Conservation (phyloP, 2,888 invertebrate genomes). For the Eustalomyia histrio region DNA sequence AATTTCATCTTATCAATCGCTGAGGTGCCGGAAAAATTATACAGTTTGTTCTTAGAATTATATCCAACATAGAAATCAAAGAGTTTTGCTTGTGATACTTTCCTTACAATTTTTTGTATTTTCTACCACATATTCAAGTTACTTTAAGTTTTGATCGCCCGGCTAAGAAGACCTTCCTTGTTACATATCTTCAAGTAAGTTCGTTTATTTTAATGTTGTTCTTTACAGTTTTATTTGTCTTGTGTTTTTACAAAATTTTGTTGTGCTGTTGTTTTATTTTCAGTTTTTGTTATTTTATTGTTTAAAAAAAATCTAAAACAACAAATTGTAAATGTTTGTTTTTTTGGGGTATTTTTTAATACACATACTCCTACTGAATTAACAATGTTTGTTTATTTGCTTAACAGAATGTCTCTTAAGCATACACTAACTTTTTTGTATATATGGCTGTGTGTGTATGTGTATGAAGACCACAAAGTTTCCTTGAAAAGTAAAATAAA, state of each 20-base stretch:
- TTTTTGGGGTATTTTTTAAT: slow-evolving; percentile 16
- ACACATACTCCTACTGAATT: slow-evolving; percentile 41
- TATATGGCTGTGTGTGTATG: not conserved
- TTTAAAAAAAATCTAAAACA: slow-evolving; percentile 27
- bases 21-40: too few relatives aligned
- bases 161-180: too few relatives aligned
- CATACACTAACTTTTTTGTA: not conserved
- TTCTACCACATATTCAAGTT: too few relatives aligned
- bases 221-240: slow-evolving; percentile 30
- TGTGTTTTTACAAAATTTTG: slow-evolving; percentile 21
- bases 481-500: not conserved
- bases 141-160: too few relatives aligned
- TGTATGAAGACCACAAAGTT: not conserved
- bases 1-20: too few relatives aligned
- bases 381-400: slow-evolving; percentile 51
- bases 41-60: too few relatives aligned
- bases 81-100: too few relatives aligned
- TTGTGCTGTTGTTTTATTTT: slow-evolving; percentile 2
- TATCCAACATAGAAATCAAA: too few relatives aligned
- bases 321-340: slow-evolving; percentile 25
- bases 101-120: too few relatives aligned
- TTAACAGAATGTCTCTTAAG: slow-evolving; percentile 22
- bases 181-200: slow-evolving; percentile 2
- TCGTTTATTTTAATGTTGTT: slow-evolving; percentile 37
- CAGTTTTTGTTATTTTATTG: slow-evolving; percentile 17